Conservation (phyloP, 2,888 invertebrate species). For the Chalcosyrphus nemorum region DNA sequence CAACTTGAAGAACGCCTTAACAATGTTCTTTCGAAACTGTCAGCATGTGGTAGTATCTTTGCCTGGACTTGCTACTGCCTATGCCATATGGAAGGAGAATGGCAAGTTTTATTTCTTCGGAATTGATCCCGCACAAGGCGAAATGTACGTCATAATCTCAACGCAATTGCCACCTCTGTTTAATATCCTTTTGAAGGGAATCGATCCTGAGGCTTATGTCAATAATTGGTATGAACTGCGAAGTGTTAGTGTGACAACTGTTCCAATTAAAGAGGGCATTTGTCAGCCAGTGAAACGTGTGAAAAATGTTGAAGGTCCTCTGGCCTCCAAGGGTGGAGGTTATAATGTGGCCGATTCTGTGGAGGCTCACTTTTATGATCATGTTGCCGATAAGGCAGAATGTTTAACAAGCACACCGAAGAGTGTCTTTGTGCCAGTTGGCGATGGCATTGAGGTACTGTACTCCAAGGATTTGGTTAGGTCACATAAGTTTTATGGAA, state of each 20-base stretch:
- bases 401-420: neutral
- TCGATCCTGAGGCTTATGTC: neutral
- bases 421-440: neutral
- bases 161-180: neutral
- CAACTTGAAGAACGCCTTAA: constrained; percentile 43
- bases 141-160: constrained; percentile 31
- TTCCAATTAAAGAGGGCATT: constrained; percentile 53
- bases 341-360: neutral
- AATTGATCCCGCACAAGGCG: neutral
- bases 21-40: constrained; percentile 46
- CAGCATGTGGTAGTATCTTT: constrained; percentile 47
- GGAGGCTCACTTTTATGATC: constrained; percentile 24
- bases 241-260: constrained; percentile 32
- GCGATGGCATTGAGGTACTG: constrained; percentile 27
- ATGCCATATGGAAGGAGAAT: constrained; percentile 72
- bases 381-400: constrained; percentile 25
- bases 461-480: constrained; percentile 25
- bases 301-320: neutral
- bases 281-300: constrained; percentile 26
- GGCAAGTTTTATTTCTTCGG: constrained; percentile 65
- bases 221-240: constrained; percentile 68
- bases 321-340: neutral
- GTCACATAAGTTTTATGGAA: constrained; percentile 53
- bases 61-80: constrained; percentile 26
- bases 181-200: constrained; percentile 15